Percentiles rank a stretch among this genome's conserved stretches.
Evolutionary conservation across 2,888 invertebrate species (phyloP).

Genomic region (Catocala fraxini): DNA sequence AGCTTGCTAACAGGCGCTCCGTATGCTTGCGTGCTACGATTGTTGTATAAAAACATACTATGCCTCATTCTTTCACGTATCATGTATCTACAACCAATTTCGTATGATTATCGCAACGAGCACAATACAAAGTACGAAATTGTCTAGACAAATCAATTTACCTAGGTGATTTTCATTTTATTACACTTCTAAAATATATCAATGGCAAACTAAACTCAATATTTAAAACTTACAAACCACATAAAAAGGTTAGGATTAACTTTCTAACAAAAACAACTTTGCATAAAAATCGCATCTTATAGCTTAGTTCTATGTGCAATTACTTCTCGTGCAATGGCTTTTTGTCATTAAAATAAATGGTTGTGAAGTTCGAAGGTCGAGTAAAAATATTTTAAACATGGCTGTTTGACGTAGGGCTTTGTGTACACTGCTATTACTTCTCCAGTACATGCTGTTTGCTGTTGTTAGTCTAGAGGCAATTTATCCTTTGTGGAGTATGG

Average conservation of each 20-base stretch:
- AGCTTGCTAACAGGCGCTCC: too few relatives aligned
- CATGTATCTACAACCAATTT: background rate
- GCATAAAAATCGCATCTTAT: constrained; percentile 56
- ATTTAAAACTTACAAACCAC: background rate
- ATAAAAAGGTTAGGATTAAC: constrained; percentile 21
- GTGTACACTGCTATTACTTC: constrained; percentile 1
- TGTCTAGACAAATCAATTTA: constrained; percentile 1
- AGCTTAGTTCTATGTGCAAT: constrained; percentile 52
- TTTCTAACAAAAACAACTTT: constrained; percentile 45
- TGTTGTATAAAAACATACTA: too few relatives aligned
- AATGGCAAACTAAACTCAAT: background rate
- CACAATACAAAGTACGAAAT: background rate
- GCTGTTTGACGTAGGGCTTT: constrained; percentile 22
- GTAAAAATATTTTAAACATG: constrained; percentile 30
- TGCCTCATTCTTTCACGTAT: too few relatives aligned
- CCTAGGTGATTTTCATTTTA: background rate
- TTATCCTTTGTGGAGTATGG: too few relatives aligned
- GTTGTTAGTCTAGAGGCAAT: too few relatives aligned
- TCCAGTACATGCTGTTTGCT: too few relatives aligned
- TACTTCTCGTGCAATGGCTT: constrained; percentile 45
- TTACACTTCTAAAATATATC: constrained; percentile 1
- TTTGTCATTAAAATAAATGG: constrained; percentile 57
- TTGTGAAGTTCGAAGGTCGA: constrained; percentile 56
- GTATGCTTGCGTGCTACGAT: too few relatives aligned
- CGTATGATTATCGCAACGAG: background rate